phyloP scores from a whole-genome alignment of 2,888 invertebrate genomes.

The Drosophila gaucha region DNA sequence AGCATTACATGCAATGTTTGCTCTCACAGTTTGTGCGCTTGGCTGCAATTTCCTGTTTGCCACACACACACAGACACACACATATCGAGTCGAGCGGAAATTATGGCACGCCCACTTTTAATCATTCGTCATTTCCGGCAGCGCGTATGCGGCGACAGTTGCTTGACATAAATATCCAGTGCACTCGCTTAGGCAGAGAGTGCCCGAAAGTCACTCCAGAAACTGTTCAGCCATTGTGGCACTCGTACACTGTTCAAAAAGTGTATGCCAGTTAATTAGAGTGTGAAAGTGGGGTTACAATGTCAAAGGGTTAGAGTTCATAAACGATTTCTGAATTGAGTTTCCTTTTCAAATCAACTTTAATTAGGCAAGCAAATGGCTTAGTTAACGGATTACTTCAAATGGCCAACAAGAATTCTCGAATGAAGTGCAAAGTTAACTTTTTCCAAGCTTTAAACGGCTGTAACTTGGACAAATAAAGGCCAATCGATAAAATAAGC shows the following conservation, averaged over 20 bases:
- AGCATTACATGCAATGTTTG: slow-evolving; percentile 46
- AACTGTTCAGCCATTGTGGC: slow-evolving; percentile 12
- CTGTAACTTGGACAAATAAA: too few relatives aligned
- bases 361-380: not conserved
- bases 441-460: too few relatives aligned
- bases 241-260: not conserved
- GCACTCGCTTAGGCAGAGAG: slow-evolving; percentile 4
- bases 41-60: slow-evolving; percentile 72
- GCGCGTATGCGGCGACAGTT: slow-evolving; percentile 31
- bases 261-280: not conserved
- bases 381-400: too few relatives aligned
- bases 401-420: too few relatives aligned
- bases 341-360: not conserved
- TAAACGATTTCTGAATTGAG: not conserved
- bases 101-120: slow-evolving; percentile 79
- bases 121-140: slow-evolving; percentile 71
- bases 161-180: slow-evolving; percentile 54
- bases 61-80: slow-evolving; percentile 15
- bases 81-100: slow-evolving; percentile 58
- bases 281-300: not conserved
- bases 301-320: not conserved
- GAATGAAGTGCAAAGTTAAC: too few relatives aligned
- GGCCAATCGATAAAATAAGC: too few relatives aligned
- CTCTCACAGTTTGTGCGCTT: slow-evolving; percentile 30
- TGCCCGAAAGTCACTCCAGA: slow-evolving; percentile 13